Evolutionary conservation across 2,888 invertebrate species (phyloP), one percentile per base, ranked within the genome.

Genomic region (Vandiemenella viatica): DNA sequence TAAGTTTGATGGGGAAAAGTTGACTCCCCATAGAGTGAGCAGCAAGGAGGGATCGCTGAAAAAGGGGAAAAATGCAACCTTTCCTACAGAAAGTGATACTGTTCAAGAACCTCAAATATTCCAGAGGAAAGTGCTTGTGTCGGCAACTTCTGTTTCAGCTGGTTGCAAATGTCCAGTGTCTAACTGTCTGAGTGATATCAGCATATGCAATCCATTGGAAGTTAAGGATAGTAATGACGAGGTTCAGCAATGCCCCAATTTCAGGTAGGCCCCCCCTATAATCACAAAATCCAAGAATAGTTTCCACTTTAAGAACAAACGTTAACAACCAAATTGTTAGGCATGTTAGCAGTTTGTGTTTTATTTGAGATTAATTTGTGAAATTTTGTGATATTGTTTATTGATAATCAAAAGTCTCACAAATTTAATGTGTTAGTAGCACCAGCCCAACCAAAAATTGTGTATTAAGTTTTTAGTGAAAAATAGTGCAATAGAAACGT

Each of bases 1-100:
- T 56, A 61, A 67, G 50, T 65, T 64, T 57, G 64, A 13, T 10
- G n/a, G n/a, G n/a, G 32, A 32, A 10, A 13, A n/a, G 10, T 32
- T n/a, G n/a, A 13, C 32, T 32, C 32, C n/a, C n/a, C 32, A 60
- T 50, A 62, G 66, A 64, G 67, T 65, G 66, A 69, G 67, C 67
- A 68, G 68, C 67, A 67, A 65, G 65, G 69, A 68, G 60, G 66
- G 67, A 57, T 68, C 68, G 45, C 61, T 68, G 55, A 69, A 69
- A 61, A 61, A 67, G 59, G 65, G 64, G 52, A 53, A 50, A 46
- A 46, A 50, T n/a, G 63, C 63, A 21, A 64, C 63, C 56, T 62
- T 64, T 46, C 40, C 45, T 50, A 61, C 63, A 53, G 66, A 66
- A 56, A 59, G 61, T 55, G 62, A 63, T 62, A 67, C 66, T 58